Evolutionary conservation across 2,113 vertebrate genomes (phyloP).

Genomic region (Physeter macrocephalus): DNA sequence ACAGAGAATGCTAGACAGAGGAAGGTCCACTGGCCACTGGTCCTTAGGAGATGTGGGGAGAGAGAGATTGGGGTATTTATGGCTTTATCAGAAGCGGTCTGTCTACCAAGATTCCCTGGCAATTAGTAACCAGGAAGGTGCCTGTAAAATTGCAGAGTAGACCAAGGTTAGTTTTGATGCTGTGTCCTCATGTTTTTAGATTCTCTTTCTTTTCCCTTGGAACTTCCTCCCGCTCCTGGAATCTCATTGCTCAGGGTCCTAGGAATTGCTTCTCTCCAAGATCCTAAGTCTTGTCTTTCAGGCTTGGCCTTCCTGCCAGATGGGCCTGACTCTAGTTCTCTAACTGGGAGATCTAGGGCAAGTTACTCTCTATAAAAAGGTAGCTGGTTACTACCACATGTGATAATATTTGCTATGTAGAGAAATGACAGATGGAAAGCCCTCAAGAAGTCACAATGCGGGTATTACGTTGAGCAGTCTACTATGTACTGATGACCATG

Average conservation of each 20-base stretch:
- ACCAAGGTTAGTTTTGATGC: neutral
- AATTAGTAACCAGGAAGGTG: neutral
- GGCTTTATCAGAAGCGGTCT: neutral
- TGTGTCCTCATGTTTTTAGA: neutral
- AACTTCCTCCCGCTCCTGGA: neutral
- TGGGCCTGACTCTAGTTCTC: neutral
- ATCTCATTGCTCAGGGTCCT: neutral
- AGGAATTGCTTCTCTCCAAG: neutral
- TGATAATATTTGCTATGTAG: neutral
- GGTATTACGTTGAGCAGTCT: neutral
- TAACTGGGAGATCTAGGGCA: neutral
- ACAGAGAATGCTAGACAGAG: neutral
- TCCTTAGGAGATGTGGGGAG: neutral
- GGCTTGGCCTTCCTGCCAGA: neutral
- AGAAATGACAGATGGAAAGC: neutral
- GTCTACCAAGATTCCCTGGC: neutral
- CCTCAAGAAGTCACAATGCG: neutral
- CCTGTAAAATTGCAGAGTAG: neutral
- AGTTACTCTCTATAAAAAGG: neutral
- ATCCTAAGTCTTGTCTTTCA: neutral
- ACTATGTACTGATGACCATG: neutral
- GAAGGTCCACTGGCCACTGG: neutral
- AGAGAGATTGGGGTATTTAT: fast-evolving
- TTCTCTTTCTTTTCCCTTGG: neutral
- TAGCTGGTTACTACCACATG: neutral